Percentiles rank a stretch among this genome's conserved stretches.
Evolutionary conservation across 2,797 vertebrate genomes (phyloP).

Genomic region (Anabacerthia variegaticeps): DNA sequence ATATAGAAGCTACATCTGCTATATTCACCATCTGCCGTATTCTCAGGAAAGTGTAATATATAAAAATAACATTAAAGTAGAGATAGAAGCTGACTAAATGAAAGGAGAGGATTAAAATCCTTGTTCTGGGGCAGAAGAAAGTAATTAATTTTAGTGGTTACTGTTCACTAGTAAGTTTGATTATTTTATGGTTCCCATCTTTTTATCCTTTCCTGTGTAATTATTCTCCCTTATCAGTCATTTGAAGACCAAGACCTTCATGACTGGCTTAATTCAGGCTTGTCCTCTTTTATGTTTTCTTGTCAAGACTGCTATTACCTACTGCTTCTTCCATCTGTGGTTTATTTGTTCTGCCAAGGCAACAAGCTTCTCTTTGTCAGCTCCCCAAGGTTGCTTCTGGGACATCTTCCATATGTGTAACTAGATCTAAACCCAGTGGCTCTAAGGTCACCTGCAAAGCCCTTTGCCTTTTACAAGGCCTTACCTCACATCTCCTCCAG

Average conservation of each 20-base stretch:
- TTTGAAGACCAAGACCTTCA: slow-evolving; percentile 25
- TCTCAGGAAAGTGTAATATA: neutral
- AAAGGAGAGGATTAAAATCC: slow-evolving; percentile 20
- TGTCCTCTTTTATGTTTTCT: slow-evolving; percentile 25
- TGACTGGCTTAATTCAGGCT: neutral
- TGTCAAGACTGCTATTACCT: slow-evolving; percentile 35
- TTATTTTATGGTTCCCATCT: slow-evolving; percentile 22
- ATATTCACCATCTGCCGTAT: neutral
- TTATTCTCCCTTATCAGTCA: slow-evolving; percentile 32
- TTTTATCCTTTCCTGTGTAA: slow-evolving; percentile 14
- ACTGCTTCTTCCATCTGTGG: neutral
- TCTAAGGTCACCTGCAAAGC: slow-evolving; percentile 10
- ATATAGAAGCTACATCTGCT: slow-evolving; percentile 26
- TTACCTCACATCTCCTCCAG: neutral
- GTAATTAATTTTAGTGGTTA: neutral
- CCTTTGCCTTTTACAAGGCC: neutral
- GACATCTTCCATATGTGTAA: slow-evolving; percentile 1
- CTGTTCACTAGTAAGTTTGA: neutral
- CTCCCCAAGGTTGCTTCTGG: neutral
- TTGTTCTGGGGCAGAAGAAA: neutral
- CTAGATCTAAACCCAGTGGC: neutral
- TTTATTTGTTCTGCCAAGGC: slow-evolving; percentile 28
- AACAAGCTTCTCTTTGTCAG: slow-evolving; percentile 21
- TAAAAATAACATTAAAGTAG: slow-evolving; percentile 25
- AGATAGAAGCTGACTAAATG: neutral